Conservation (phyloP, 2,797 vertebrate genomes). For the Chelon labrosus region DNA sequence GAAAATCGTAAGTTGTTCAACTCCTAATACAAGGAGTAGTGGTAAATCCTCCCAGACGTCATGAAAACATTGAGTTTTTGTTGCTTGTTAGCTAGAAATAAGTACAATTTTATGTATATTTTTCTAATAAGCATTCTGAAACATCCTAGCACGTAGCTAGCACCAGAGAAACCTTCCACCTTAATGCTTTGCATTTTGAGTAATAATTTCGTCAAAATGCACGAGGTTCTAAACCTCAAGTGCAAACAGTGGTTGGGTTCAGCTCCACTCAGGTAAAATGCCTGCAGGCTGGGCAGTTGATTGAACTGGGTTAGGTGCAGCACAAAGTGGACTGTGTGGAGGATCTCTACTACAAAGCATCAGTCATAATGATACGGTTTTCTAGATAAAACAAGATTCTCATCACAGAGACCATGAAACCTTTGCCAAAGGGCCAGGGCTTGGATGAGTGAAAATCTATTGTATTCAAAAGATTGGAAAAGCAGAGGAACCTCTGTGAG, state of each 20-base stretch:
- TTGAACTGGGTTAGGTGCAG: slow-evolving; percentile 5
- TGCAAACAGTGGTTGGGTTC: neutral
- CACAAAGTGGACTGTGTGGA: slow-evolving; percentile 2
- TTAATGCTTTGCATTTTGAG: slow-evolving; percentile 23
- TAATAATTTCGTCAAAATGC: slow-evolving; percentile 29
- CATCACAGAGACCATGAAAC: neutral
- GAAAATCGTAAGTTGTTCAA: no score
- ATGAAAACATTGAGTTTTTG: neutral
- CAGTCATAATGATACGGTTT: slow-evolving; percentile 12
- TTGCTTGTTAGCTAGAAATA: no score
- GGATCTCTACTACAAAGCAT: neutral
- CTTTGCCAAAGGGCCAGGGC: neutral
- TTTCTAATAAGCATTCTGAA: neutral
- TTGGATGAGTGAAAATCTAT: slow-evolving; percentile 5
- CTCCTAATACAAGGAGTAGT: no score
- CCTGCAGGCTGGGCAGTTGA: slow-evolving; percentile 5
- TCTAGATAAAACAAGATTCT: slow-evolving; percentile 14
- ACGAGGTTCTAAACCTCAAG: neutral
- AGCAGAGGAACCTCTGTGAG: neutral
- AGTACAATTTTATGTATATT: no score
- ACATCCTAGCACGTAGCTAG: neutral
- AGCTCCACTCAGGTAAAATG: slow-evolving; percentile 1
- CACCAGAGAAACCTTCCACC: neutral
- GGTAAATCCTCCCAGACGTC: neutral
- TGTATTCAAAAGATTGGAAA: slow-evolving; percentile 14